A percentile compares a stretch with the other conserved stretches of the same genome.
These are phyloP conservation scores for Meteorus sp. DNA, from an alignment of 1,140 invertebrate species.

Conservation along the genomic window DNA sequence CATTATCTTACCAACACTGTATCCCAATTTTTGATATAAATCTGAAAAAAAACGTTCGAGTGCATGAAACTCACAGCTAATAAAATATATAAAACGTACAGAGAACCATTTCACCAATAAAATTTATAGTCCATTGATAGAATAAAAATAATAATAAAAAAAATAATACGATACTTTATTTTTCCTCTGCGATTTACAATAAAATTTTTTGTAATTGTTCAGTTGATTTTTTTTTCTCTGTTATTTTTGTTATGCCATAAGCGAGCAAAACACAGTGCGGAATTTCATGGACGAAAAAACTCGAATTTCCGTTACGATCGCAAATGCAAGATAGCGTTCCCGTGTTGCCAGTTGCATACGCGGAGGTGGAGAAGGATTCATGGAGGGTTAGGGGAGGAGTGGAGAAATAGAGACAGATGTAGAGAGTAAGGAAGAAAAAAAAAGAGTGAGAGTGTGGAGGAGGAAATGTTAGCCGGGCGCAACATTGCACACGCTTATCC, in stretches of 20 bases:
- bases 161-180: no score
- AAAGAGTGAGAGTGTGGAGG: neutral
- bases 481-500: constrained; percentile 16
- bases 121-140: no score
- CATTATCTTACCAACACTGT: no score
- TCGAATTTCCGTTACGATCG: constrained; percentile 21
- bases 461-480: neutral
- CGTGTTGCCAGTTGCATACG: neutral
- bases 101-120: no score
- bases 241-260: neutral
- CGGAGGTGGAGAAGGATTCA: no score
- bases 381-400: neutral
- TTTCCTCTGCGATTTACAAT: no score
- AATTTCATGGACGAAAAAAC: constrained; percentile 17
- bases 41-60: no score
- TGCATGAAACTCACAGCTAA: no score
- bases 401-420: neutral
- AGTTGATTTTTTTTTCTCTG: neutral
- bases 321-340: constrained; percentile 13
- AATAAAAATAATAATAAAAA: no score
- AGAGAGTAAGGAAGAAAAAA: neutral
- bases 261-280: constrained; percentile 4
- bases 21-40: no score
- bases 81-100: no score
- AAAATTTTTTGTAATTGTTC: no score